Conservation (phyloP, 2,797 vertebrate genomes). For the Urosaurus nigricauda region DNA sequence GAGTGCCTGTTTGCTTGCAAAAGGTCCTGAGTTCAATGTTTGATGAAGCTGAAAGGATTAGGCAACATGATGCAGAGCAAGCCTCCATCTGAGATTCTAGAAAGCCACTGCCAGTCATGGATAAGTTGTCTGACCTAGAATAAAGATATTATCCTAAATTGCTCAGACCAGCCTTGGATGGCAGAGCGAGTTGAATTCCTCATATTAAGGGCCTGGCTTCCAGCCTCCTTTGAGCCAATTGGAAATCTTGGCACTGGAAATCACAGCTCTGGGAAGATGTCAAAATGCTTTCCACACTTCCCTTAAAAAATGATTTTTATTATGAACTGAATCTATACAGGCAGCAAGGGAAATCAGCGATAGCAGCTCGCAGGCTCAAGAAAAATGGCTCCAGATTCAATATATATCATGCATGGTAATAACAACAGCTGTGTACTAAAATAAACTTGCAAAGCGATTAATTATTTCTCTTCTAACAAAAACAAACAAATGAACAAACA, state of each 20-base stretch:
- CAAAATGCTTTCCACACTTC: slow-evolving; percentile 61
- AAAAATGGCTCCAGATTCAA: slow-evolving; percentile 65
- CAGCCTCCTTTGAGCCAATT: background rate
- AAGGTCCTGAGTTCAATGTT: background rate
- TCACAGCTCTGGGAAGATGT: slow-evolving; percentile 67
- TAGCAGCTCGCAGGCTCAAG: slow-evolving; percentile 59
- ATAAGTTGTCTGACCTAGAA: background rate
- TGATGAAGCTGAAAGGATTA: background rate
- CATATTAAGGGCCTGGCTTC: background rate
- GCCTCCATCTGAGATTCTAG: background rate
- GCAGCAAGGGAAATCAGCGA: slow-evolving; percentile 71
- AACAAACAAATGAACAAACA: background rate
- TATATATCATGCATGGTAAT: slow-evolving; percentile 49
- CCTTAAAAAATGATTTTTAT: slow-evolving; percentile 61
- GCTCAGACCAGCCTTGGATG: background rate
- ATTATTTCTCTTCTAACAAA: slow-evolving; percentile 46
- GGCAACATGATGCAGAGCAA: no score
- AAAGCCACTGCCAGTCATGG: background rate
- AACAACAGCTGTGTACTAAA: slow-evolving; percentile 58
- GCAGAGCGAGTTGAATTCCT: background rate
- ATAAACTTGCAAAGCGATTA: slow-evolving; percentile 44
- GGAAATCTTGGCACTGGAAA: slow-evolving; percentile 66
- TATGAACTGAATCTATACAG: slow-evolving; percentile 62
- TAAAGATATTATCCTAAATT: no score
- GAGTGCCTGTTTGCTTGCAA: background rate